These are phyloP conservation scores for Microcebus tavaratra DNA, from an alignment of 2,113 vertebrate species.

Conservation along the genomic window DNA sequence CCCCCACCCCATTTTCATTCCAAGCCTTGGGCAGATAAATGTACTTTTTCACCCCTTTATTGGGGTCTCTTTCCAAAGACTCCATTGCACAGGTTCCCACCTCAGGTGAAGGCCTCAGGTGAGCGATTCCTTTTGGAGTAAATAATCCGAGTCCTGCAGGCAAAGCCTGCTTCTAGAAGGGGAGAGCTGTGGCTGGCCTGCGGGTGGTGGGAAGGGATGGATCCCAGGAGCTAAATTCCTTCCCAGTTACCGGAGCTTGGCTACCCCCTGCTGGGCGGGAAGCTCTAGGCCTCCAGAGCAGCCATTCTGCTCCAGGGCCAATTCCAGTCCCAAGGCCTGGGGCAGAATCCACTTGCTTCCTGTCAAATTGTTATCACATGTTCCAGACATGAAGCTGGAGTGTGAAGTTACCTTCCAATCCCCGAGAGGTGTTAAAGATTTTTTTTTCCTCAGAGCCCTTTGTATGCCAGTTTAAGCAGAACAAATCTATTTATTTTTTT, in stretches of 20 bases:
- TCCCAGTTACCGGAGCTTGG: constrained; percentile 89
- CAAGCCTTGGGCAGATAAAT: neutral
- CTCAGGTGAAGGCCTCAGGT: neutral
- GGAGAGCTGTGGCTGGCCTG: neutral
- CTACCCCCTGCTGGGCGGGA: constrained; percentile 96
- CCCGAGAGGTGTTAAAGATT: neutral
- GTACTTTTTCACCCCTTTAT: neutral
- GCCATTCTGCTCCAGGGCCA: constrained; percentile 7
- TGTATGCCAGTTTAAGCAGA: constrained; percentile 9
- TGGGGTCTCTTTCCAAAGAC: neutral
- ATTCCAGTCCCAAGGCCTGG: constrained; percentile 30
- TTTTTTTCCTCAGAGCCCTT: neutral
- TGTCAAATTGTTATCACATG: constrained; percentile 35
- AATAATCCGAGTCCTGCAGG: constrained; percentile 43
- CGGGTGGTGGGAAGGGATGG: neutral
- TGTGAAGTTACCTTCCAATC: constrained; percentile 44
- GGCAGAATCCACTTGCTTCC: constrained; percentile 56
- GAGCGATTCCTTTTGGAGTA: neutral
- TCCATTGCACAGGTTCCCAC: no score
- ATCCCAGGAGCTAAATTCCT: constrained; percentile 53
- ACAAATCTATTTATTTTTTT: constrained; percentile 64
- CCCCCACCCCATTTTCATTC: neutral
- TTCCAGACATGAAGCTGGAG: neutral
- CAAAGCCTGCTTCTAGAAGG: neutral
- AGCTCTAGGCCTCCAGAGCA: constrained; percentile 64